These are phyloP conservation scores for Phymatocera aterrima DNA, from an alignment of 2,888 invertebrate genomes.

Conservation along the genomic window DNA sequence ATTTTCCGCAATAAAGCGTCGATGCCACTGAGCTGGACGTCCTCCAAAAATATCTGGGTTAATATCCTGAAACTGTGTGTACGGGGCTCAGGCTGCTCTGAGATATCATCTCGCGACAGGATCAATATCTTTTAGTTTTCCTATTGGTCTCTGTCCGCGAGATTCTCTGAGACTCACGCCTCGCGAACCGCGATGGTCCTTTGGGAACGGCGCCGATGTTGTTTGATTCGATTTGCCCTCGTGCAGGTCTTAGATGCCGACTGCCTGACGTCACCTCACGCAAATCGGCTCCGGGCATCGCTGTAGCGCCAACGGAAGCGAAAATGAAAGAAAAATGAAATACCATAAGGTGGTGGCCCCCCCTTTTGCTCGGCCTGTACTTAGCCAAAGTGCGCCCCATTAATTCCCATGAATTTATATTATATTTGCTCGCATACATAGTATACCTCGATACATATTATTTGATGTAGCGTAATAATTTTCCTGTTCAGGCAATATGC, in stretches of 20 bases:
- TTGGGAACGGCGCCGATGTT: conserved; percentile 14
- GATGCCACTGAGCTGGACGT: conserved; percentile 59
- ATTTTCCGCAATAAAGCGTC: conserved; percentile 61
- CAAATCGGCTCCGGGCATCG: conserved; percentile 27
- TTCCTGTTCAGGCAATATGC: conserved; percentile 59
- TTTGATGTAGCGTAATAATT: conserved; percentile 63
- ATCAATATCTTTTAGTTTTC: conserved; percentile 36
- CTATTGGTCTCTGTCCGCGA: conserved; percentile 8
- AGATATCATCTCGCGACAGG: conserved; percentile 27
- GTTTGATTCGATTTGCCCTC: not conserved
- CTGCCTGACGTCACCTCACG: conserved; percentile 22
- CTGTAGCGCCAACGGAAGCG: not conserved
- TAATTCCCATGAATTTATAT: conserved; percentile 57
- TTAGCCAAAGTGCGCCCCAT: conserved; percentile 43
- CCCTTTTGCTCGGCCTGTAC: conserved; percentile 48
- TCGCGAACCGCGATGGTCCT: conserved; percentile 22
- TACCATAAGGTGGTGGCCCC: conserved; percentile 49
- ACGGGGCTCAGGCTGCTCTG: conserved; percentile 6
- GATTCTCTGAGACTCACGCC: conserved; percentile 29
- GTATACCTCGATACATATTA: conserved; percentile 53
- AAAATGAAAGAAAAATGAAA: not conserved
- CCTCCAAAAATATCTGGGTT: conserved; percentile 69
- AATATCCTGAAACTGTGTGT: conserved; percentile 63
- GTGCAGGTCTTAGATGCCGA: not conserved
- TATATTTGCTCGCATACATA: conserved; percentile 52